phyloP scores from a whole-genome alignment of 37 sponge, comb jelly and placozoan genomes.

The Spongilla lacustris region DNA sequence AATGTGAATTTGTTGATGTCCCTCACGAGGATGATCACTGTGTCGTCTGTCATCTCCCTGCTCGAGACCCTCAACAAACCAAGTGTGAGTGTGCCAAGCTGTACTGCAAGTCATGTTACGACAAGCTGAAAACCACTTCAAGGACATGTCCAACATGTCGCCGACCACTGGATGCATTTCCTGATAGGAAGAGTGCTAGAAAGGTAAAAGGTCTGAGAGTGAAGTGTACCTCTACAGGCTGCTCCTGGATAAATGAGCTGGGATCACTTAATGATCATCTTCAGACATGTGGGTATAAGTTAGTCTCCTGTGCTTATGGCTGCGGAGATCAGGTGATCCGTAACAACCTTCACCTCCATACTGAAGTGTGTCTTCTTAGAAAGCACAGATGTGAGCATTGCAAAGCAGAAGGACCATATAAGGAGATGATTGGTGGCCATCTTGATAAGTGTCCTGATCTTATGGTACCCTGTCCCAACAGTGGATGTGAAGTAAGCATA shows the following conservation, averaged over 20 bases:
- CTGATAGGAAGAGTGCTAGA: too few species aligned
- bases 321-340: background rate
- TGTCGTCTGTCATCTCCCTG: conserved; percentile 10
- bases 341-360: background rate
- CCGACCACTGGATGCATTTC: too few species aligned
- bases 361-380: conserved; percentile 6
- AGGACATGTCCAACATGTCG: conserved; percentile 24
- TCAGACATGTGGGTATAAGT: background rate
- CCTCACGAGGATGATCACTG: conserved; percentile 20
- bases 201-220: conserved; percentile 7
- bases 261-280: conserved; percentile 9
- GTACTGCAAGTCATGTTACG: conserved; percentile 24
- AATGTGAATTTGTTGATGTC: conserved; percentile 10
- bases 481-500: too few species aligned
- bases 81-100: conserved; percentile 27
- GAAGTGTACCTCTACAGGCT: conserved; percentile 15
- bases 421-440: conserved; percentile 24
- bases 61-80: conserved; percentile 18
- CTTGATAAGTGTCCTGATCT: conserved; percentile 20
- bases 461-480: conserved; percentile 25
- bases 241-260: conserved; percentile 38
- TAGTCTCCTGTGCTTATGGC: conserved; percentile 19
- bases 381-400: conserved; percentile 32
- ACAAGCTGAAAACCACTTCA: background rate
- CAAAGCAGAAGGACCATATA: conserved; percentile 10